Base-by-base conservation (phyloP, 2,888 invertebrate species). In the Drosophila nigritarsus region DNA sequence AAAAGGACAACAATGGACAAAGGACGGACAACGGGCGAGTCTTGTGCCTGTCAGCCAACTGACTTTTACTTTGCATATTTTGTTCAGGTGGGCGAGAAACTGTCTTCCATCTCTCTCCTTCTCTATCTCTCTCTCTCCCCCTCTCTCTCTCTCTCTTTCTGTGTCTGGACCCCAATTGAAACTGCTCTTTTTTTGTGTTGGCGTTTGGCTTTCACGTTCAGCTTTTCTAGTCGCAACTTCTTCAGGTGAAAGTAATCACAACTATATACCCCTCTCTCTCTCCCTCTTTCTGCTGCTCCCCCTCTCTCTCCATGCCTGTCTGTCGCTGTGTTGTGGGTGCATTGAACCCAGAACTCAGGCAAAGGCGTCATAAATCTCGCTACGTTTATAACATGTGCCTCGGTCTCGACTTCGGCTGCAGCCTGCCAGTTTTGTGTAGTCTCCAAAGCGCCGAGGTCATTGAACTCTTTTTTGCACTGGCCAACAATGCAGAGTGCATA, bases 201-300 rank as follows among this genome's bases (percentile, higher is more conserved):
- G 85, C 85, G 85, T 85, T 24, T 85, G 90, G 88, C 85, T 90
- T 85, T 90, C 85, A 85, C 85, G 90, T 81, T 81, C 60, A 70
- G 36, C 45, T 83, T 70, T 75, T 72, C 82, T 75, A 78, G 72
- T 70, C 32, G 50, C 80, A 54, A 67, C 40, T 56, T 54, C 64
- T 49, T 56, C 20, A 54, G 77, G 78, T 81, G 78, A 78, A 78
- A 78, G 78, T 78, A 72, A 71, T 55, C 75, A 48, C 82, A 63
- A 54, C 56, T 63, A 60, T 42, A 15, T n/a, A 45, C 34, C 15
- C 29, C 50, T 2, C 27, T n/a, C 49, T 20, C 11, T 13, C 5
- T 15, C 11, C 9, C 2, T 7, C 49, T 49, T 3, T 6, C 15
- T 8, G 11, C 27, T 18, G 18, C 38, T 20, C 5, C 18, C 18